Base-by-base conservation (phyloP, 2,113 vertebrate species). In the Andinoacara biseriatus region DNA sequence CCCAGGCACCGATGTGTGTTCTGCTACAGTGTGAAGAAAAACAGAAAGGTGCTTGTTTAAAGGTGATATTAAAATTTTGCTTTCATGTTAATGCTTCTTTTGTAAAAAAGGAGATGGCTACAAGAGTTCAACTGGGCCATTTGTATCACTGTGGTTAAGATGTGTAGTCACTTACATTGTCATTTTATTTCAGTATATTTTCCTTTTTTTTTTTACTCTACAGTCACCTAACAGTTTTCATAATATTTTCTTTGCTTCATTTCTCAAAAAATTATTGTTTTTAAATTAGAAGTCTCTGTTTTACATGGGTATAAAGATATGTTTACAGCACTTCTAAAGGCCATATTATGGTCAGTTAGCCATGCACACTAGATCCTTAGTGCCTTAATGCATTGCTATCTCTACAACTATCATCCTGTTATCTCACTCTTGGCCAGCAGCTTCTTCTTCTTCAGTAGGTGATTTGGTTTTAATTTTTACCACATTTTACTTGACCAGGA, bases 251-350 rank as follows among this genome's bases (percentile, higher is more conserved):
- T 31, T 76, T 61, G 74, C 57, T 69, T 59, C 1, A 31, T 74
- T 58, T 74, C 57, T 74, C 29, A 18, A 18, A 83, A 56, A 31
- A 20, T 31, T 46, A 2, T 49, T 77, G 43, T 56, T 69, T 75
- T 78, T 76, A 26, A 74, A 62, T 79, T 75, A 17, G 76, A 65
- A 61, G 22, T 35, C 63, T 84, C 40, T 43, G 76, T 86, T 60
- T 85, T 82, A 84, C 63, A 80, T 46, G 1, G 8, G 46, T 57
- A 18, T 82, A 31, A 38, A 31, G 24, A 52, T 72, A 74, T 86
- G 89, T 95, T 95, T 94, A 93, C 92, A 94, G 83, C 43, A 72
- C 76, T 52, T 87, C 18, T 89, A 29, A 83, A 88, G 57, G 81
- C 78, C 80, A 57, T 13, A 35, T 10, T 43, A 15, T 72, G 76